phyloP scores from a whole-genome alignment of 2,113 vertebrate genomes.

The Strix uralensis region DNA sequence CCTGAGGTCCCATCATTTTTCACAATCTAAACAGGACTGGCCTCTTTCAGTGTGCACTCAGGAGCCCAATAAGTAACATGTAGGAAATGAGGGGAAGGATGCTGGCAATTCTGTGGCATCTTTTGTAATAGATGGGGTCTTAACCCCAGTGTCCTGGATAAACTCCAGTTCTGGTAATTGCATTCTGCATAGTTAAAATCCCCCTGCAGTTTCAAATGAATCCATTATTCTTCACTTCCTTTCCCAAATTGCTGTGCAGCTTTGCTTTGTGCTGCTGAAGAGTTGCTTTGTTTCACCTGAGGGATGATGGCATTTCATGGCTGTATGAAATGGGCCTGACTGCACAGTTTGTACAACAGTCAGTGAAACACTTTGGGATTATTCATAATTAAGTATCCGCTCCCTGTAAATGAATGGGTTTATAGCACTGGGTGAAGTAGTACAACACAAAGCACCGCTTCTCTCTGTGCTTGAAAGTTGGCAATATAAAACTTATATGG shows the following conservation, averaged over 20 bases:
- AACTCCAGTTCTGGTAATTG: slow-evolving; percentile 64
- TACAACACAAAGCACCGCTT: not conserved
- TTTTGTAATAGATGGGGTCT: slow-evolving; percentile 60
- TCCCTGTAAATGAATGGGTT: slow-evolving; percentile 12
- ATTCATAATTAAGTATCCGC: slow-evolving; percentile 24
- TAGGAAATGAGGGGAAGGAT: slow-evolving; percentile 42
- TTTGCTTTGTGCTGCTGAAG: slow-evolving; percentile 50
- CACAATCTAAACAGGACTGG: not conserved
- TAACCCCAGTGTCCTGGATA: slow-evolving; percentile 62
- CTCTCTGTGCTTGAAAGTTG: not conserved
- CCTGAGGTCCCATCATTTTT: slow-evolving; percentile 10
- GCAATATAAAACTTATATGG: slow-evolving; percentile 21
- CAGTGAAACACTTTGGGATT: slow-evolving; percentile 9
- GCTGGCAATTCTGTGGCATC: slow-evolving; percentile 48
- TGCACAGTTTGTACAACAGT: not conserved
- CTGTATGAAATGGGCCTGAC: slow-evolving; percentile 24
- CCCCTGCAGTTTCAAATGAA: slow-evolving; percentile 60
- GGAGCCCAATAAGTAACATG: not conserved
- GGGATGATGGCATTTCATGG: slow-evolving; percentile 51
- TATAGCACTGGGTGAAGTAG: not conserved
- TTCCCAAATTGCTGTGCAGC: slow-evolving; percentile 32
- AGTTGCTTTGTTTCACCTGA: slow-evolving; percentile 67
- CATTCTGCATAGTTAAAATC: slow-evolving; percentile 60
- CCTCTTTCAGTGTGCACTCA: not conserved
- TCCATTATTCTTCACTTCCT: slow-evolving; percentile 64